Base-by-base conservation (phyloP, 1,140 invertebrate genomes). In the Solenopsis invicta region DNA sequence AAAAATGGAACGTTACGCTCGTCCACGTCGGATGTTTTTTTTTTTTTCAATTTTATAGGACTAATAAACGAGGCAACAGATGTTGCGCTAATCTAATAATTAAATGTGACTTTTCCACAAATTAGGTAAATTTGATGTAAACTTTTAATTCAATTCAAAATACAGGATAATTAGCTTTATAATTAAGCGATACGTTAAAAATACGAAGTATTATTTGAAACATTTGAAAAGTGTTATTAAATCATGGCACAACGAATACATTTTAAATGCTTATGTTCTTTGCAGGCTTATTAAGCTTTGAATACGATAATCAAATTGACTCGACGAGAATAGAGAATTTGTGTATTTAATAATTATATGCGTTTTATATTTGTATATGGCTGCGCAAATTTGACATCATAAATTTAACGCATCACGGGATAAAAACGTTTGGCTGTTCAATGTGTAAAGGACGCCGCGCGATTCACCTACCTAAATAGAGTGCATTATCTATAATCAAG, bases 341-440 rank as follows among this genome's bases (percentile, higher is more conserved):
- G 37, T 45, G 9, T 61, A 21, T 41, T 80, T 71, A 71, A 71
- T 71, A 80, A 80, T 80, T 80, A 69, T 13, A 18, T 37, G 48
- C 2, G 9, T 67, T 52, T 13, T 29, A 29, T 29, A 8, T 0
- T 41, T 41, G 41, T 41, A 41, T 41, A 41, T 1, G 5, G 41
- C 41, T 41, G 8, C 41, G 8, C 8, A 41, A 41, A 41, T 41
- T 41, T 41, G 41, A 41, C 41, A 0, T 12, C 13, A 54, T 41
- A 69, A 34, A 21, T 69, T 52, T 54, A 54, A 50, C 34, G 13
- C 54, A 2, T 54, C 52, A 52, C 8, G 12, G 24, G 76, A 37
- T 52, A 18, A 67, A 71, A 34, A 18, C 10, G 13, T 56, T 75
- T 75, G 24, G 37, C 37, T 61, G 48, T 54, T 69, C n/a, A 69